Base-by-base conservation (phyloP, 2,888 invertebrate species). In the Phytoseiulus persimilis region DNA sequence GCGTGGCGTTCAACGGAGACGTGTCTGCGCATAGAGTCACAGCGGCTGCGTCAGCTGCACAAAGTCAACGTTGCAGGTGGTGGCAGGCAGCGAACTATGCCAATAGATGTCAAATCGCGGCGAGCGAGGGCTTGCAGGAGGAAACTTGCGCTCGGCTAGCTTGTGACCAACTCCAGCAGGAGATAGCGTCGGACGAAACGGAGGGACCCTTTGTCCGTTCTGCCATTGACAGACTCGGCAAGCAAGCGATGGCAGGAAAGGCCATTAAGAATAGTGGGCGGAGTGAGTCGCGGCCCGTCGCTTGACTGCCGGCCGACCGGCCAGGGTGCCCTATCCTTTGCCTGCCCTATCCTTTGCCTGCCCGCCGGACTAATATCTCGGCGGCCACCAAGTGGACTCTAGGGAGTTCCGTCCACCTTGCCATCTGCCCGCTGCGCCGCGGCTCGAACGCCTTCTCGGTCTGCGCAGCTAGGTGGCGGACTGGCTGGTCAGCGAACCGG, bases 241-340 rank as follows among this genome's bases (percentile, higher is more conserved):
- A 65, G 23, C 65, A 28, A 65, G 65, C 39, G 39, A 39, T 9
- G 65, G 65, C 65, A 65, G 65, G 65, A 65, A 65, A 65, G 65
- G 65, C 65, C 65, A 65, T 65, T 65, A 65, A 65, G 65, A 65
- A 65, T 65, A 65, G 65, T 65, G 65, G 65, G 65, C 65, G 65
- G 65, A 65, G 65, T 65, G 65, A 65, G 65, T 65, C 18, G 5
- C 65, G 14, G 65, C 65, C 65, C 65, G 11, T 65, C 1, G 65
- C 65, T 39, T 6, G 39, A 9, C 39, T 39, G 39, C 9, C 3
- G 39, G 39, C 5, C 39, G 39, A 3, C 9, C 65, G 65, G 65
- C 65, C 5, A 14, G 65, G 65, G 9, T 18, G 65, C 65, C 65
- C 65, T 23, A 65, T 65, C 65, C 65, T 28, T 65, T 65, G 65